Conservation (phyloP, 2,888 invertebrate genomes). For the Drosophila kanekoi region DNA sequence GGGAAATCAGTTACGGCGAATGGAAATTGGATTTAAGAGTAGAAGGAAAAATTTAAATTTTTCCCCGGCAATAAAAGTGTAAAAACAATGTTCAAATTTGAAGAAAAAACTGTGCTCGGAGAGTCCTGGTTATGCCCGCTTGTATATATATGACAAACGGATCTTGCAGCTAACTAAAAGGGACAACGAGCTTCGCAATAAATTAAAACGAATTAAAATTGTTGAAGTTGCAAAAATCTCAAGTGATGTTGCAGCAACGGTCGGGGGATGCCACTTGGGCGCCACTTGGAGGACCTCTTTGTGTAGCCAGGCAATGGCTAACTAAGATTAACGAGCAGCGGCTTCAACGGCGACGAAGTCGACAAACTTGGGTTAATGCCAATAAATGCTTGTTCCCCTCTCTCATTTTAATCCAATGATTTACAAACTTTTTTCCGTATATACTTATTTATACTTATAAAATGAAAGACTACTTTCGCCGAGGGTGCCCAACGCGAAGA, state of each 20-base stretch:
- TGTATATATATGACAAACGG: slow-evolving; percentile 9
- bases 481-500: not conserved
- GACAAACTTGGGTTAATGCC: slow-evolving; percentile 46
- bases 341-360: slow-evolving; percentile 13
- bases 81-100: too few species aligned
- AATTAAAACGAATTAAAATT: slow-evolving; percentile 69
- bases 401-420: slow-evolving; percentile 54
- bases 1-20: too few species aligned
- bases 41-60: too few species aligned
- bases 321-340: slow-evolving; percentile 56
- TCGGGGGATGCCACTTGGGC: not conserved
- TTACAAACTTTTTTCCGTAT: slow-evolving; percentile 44
- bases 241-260: slow-evolving; percentile 23
- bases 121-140: too few species aligned
- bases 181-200: slow-evolving; percentile 21
- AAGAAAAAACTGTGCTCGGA: too few species aligned
- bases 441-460: not conserved
- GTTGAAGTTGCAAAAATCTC: slow-evolving; percentile 55
- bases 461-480: not conserved
- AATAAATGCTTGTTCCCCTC: slow-evolving; percentile 45
- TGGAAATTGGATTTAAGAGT: too few species aligned
- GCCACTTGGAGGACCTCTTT: slow-evolving; percentile 19
- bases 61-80: too few species aligned
- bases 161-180: slow-evolving; percentile 11
- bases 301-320: slow-evolving; percentile 41